These are phyloP conservation scores for Nesidiocoris tenuis DNA, from an alignment of 2,888 invertebrate genomes.

Conservation along the genomic window DNA sequence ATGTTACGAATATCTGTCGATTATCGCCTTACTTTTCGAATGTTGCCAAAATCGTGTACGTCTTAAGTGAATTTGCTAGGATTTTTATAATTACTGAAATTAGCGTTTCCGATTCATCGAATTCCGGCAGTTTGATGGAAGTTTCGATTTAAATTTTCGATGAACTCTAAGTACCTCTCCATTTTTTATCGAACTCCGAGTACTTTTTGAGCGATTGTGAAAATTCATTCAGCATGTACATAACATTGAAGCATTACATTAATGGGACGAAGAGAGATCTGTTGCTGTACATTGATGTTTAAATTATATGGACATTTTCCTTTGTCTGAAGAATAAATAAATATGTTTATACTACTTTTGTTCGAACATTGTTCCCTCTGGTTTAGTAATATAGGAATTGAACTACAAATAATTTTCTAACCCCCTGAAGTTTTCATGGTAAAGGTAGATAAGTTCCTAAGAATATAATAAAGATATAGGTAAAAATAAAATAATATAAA, in stretches of 20 bases:
- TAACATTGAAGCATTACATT: conserved; percentile 20
- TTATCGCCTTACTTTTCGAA: neutral
- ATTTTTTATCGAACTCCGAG: conserved; percentile 1
- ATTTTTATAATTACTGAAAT: neutral
- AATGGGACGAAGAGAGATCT: conserved; percentile 10
- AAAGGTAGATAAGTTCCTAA: too few species aligned
- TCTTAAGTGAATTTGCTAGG: neutral
- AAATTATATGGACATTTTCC: conserved; percentile 36
- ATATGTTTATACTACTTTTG: conserved; percentile 34
- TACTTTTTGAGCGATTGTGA: conserved; percentile 8
- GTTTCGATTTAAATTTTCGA: neutral
- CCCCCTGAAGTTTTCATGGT: too few species aligned
- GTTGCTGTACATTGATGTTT: conserved; percentile 39
- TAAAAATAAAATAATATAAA: too few species aligned
- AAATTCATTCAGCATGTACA: neutral
- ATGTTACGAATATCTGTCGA: too few species aligned
- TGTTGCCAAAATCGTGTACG: neutral
- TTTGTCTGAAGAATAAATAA: conserved; percentile 29
- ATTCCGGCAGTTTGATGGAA: neutral
- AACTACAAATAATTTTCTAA: too few species aligned
- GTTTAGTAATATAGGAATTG: too few species aligned
- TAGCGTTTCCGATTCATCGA: neutral
- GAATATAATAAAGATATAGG: too few species aligned
- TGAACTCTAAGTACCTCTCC: too few species aligned
- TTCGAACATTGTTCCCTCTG: too few species aligned